Conservation (phyloP, 2,888 invertebrate genomes). For the Epinotia demarniana region DNA sequence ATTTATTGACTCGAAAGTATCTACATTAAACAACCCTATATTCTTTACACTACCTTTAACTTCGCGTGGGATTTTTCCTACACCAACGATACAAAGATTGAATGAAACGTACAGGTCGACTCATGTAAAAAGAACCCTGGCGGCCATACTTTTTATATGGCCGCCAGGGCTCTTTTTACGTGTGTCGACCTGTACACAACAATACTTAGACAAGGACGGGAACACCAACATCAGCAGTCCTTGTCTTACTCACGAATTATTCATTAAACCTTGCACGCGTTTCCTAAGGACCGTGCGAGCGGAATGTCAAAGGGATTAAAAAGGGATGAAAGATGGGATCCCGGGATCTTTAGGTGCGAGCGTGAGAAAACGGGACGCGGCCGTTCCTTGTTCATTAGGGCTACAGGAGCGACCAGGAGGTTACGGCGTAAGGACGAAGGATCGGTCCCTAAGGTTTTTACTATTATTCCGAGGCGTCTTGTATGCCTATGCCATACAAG, state of each 20-base stretch:
- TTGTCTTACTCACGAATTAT: conserved; percentile 4
- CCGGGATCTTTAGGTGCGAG: conserved; percentile 44
- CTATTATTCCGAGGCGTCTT: conserved; percentile 1
- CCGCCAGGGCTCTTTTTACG: no score
- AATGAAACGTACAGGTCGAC: neutral
- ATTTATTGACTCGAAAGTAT: no score
- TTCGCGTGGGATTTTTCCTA: neutral
- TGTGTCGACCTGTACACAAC: no score
- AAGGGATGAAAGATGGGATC: conserved; percentile 41
- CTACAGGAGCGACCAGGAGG: conserved; percentile 37
- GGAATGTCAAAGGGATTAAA: conserved; percentile 30
- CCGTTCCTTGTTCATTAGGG: conserved; percentile 42
- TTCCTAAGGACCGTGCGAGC: conserved; percentile 18
- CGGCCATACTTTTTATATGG: no score
- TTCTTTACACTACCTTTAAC: no score
- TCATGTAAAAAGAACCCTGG: no score
- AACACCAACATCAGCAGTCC: neutral
- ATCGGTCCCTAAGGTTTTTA: conserved; percentile 14
- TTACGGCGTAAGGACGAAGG: conserved; percentile 23
- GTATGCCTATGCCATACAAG: neutral
- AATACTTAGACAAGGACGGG: conserved; percentile 1
- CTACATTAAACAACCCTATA: no score
- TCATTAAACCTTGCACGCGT: neutral
- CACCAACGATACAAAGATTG: neutral
- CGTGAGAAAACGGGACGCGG: conserved; percentile 46